Evolutionary conservation across 2,888 invertebrate species (phyloP), one percentile per base, ranked within the genome.

Genomic region (Apantesis nais): DNA sequence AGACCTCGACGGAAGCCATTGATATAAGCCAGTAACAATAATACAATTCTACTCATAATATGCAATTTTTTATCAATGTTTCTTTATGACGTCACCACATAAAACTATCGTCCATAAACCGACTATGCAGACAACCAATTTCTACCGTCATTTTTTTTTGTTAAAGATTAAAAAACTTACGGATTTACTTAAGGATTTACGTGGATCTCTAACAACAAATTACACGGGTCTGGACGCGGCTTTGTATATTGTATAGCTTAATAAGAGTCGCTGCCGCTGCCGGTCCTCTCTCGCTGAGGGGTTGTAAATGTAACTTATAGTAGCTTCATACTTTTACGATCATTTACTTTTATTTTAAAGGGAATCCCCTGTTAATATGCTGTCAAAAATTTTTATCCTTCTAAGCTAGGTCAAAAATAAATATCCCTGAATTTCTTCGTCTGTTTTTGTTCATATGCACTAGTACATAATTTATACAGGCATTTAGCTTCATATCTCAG

Each of bases 221-320:
- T 55, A 55, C 55, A 25, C 0, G 55, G 25, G 25, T 55, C 25
- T 55, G 25, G 55, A 55, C 55, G 25, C 11, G 12, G 9, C 55
- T 55, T 25, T 9, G 76, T 77, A 78, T 76, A 74, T 77, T 75
- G 74, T 78, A 80, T 70, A 76, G 81, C 80, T 82, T 83, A 78
- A 80, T 81, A 83, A 79, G 74, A 76, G 77, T 60, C 52, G n/a
- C 34, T 71, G 77, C 39, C 66, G 62, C 64, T 48, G 31, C 44
- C 68, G 69, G 68, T 71, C 71, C 73, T 68, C 63, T 78, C 73
- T 71, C 69, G 55, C 62, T 41, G 73, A 80, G 78, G 67, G 78
- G 72, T 75, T 74, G 74, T 78, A 77, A 78, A 80, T 73, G 70
- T 66, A 61, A 66, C 66, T 73, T 78, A 78, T 79, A 78, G 73